These are phyloP conservation scores for Quadriops clusia DNA, from an alignment of 2,888 invertebrate species.

Conservation along the genomic window DNA sequence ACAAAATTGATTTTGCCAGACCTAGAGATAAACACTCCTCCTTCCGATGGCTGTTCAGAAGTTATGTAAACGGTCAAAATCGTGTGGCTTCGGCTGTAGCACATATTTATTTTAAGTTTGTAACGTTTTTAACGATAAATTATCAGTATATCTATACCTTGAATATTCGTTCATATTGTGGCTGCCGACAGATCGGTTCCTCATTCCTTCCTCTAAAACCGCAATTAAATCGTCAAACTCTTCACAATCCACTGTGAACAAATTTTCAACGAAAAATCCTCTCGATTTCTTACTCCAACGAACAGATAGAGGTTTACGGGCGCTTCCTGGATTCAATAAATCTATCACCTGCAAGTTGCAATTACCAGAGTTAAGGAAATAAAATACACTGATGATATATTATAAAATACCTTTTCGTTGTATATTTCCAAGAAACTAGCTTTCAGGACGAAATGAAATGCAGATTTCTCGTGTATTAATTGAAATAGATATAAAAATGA, in stretches of 20 bases:
- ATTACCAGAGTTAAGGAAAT: too few relatives aligned
- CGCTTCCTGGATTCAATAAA: slow-evolving; percentile 75
- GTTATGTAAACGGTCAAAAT: slow-evolving; percentile 83
- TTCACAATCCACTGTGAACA: slow-evolving; percentile 92
- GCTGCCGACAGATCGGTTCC: slow-evolving; percentile 77
- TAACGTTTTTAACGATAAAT: neutral
- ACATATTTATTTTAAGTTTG: neutral
- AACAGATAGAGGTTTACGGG: slow-evolving; percentile 73
- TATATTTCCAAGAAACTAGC: slow-evolving; percentile 94
- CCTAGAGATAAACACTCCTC: slow-evolving; percentile 75
- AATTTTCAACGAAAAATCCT: slow-evolving; percentile 90
- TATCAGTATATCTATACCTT: slow-evolving; percentile 22
- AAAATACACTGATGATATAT: too few relatives aligned
- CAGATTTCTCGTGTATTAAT: slow-evolving; percentile 62
- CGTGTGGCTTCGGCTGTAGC: slow-evolving; percentile 68
- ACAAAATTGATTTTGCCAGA: slow-evolving; percentile 94
- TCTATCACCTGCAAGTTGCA: slow-evolving; percentile 66
- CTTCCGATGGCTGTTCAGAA: slow-evolving; percentile 69
- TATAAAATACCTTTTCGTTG: slow-evolving; percentile 74
- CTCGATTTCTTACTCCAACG: slow-evolving; percentile 89
- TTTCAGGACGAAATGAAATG: slow-evolving; percentile 71
- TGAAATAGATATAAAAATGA: slow-evolving; percentile 84
- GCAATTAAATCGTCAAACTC: slow-evolving; percentile 85
- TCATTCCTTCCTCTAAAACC: slow-evolving; percentile 89
- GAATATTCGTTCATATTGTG: slow-evolving; percentile 92